Percentiles rank a stretch among this genome's conserved stretches.
phyloP scores from a whole-genome alignment of 2,888 invertebrate species.

The Drosophila glabriapex region DNA sequence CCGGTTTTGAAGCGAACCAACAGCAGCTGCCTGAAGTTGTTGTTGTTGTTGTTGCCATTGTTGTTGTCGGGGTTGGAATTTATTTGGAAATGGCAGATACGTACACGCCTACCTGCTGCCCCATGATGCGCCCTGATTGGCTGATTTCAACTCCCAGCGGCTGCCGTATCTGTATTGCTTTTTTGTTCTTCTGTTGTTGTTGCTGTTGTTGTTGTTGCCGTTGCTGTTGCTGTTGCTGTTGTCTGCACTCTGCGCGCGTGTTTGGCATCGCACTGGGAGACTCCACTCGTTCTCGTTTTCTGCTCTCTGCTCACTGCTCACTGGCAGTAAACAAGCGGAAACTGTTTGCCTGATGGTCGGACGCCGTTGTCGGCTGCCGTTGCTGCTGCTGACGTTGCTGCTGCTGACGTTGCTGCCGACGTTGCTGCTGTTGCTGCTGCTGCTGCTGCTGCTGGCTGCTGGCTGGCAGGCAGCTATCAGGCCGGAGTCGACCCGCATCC shows the following conservation, averaged over 20 bases:
- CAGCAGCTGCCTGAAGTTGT: slow-evolving; percentile 48
- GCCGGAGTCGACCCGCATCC: slow-evolving; percentile 63
- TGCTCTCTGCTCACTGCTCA: slow-evolving; percentile 24
- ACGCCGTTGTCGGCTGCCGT: slow-evolving; percentile 82
- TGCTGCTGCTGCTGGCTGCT: slow-evolving; percentile 19
- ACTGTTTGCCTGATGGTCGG: slow-evolving; percentile 85
- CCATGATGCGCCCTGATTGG: slow-evolving; percentile 70
- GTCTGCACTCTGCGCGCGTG: slow-evolving; percentile 45
- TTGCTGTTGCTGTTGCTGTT: slow-evolving; percentile 1
- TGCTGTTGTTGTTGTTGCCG: slow-evolving; percentile 18
- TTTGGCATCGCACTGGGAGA: slow-evolving; percentile 33
- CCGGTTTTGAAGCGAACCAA: slow-evolving; percentile 82
- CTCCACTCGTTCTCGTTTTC: slow-evolving; percentile 41
- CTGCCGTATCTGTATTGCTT: slow-evolving; percentile 53
- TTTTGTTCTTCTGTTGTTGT: slow-evolving; percentile 22
- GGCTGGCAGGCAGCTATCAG: slow-evolving; percentile 55
- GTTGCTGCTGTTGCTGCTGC: slow-evolving; percentile 40
- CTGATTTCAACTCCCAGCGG: slow-evolving; percentile 47
- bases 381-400: slow-evolving; percentile 77
- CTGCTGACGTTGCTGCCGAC: slow-evolving; percentile 48
- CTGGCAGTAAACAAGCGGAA: slow-evolving; percentile 82
- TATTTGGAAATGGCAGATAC: slow-evolving; percentile 82
- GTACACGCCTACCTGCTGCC: slow-evolving; percentile 81
- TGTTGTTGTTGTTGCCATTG: slow-evolving; percentile 36
- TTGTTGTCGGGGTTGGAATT: slow-evolving; percentile 73